These are phyloP conservation scores for Eristalinus aeneus DNA, from an alignment of 2,888 invertebrate genomes.

Conservation along the genomic window DNA sequence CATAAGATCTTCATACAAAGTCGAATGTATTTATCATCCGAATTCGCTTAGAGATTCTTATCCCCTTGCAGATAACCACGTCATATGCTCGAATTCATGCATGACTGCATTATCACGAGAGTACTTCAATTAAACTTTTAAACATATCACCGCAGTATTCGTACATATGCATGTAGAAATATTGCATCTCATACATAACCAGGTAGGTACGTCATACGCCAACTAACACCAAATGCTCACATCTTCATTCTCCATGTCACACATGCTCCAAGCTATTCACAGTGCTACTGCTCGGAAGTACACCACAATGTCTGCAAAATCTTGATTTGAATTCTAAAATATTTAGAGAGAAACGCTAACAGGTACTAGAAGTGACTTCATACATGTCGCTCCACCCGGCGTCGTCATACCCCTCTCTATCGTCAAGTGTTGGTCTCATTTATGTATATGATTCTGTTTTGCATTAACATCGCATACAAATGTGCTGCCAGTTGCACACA, in stretches of 20 bases:
- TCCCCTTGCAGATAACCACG: not conserved
- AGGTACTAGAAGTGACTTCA: conserved; percentile 59
- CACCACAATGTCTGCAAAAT: conserved; percentile 72
- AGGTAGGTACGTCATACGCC: conserved; percentile 30
- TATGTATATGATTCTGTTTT: conserved; percentile 63
- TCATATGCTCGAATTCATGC: conserved; percentile 4
- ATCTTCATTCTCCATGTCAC: conserved; percentile 53
- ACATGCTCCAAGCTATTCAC: conserved; percentile 43
- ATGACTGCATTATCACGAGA: conserved; percentile 16
- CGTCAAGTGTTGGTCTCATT: conserved; percentile 43
- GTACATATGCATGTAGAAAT: conserved; percentile 34
- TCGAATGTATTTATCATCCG: not conserved
- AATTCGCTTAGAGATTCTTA: not conserved
- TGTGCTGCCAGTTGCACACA: conserved; percentile 69
- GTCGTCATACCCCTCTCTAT: not conserved
- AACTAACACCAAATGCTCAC: conserved; percentile 66
- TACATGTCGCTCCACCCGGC: conserved; percentile 36
- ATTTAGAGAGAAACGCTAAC: conserved; percentile 76
- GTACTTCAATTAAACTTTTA: conserved; percentile 51
- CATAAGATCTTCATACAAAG: not conserved
- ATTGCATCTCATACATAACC: conserved; percentile 13
- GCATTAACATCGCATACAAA: conserved; percentile 70
- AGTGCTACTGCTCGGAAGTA: conserved; percentile 17
- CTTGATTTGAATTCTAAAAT: conserved; percentile 80
- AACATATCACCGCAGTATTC: conserved; percentile 1